Conservation (phyloP, 2,888 invertebrate species). For the Heliconius ethilla region DNA sequence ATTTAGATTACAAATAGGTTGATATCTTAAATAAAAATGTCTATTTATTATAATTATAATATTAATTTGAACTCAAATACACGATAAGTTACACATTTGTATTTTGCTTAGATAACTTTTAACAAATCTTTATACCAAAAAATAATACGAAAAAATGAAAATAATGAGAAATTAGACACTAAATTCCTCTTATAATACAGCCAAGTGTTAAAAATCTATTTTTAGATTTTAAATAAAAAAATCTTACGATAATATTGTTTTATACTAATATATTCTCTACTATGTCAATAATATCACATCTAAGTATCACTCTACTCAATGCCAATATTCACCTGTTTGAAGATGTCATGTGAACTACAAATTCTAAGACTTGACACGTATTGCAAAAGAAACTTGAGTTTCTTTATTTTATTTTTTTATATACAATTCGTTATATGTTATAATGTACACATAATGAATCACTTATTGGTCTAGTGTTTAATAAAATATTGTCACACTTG, state of each 20-base stretch:
- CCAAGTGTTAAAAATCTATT: background rate
- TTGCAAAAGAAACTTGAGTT: background rate
- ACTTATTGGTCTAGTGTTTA: background rate
- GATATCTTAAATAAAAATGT: background rate
- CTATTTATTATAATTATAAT: background rate
- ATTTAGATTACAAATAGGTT: background rate
- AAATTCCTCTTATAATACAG: background rate
- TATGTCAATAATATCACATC: slow-evolving; percentile 16
- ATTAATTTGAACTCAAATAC: no score
- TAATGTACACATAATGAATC: background rate
- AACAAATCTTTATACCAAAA: background rate
- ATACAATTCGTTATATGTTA: background rate
- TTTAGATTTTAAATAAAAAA: no score
- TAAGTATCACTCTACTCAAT: slow-evolving; percentile 25
- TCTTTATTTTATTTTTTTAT: background rate
- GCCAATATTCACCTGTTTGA: slow-evolving; percentile 27
- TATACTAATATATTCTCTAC: background rate
- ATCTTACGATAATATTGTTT: background rate
- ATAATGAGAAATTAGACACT: background rate
- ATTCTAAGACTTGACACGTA: slow-evolving; percentile 19
- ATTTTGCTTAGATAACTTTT: background rate
- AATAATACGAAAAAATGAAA: background rate
- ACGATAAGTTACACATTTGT: background rate
- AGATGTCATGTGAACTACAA: slow-evolving; percentile 16
- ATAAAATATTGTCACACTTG: background rate